Evolutionary conservation across 2,113 vertebrate genomes (phyloP).

Genomic region (Urocolius indicus): DNA sequence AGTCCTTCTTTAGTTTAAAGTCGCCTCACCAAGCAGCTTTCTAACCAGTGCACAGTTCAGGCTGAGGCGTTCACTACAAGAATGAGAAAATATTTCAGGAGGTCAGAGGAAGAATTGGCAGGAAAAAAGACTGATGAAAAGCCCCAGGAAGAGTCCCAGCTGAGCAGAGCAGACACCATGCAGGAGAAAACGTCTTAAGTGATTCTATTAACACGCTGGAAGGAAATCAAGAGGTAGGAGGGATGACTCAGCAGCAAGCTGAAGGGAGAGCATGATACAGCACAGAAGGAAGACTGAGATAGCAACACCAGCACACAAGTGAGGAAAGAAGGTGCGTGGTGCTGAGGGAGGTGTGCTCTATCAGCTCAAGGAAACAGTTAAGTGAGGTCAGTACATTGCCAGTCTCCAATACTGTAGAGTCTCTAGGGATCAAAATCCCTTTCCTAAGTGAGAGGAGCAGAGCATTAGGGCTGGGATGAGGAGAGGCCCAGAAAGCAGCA

Average conservation of each 20-base stretch:
- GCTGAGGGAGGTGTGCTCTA: background rate
- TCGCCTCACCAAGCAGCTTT: background rate
- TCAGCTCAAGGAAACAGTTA: background rate
- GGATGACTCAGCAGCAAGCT: slow-evolving; percentile 18
- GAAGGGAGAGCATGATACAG: background rate
- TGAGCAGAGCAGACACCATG: background rate
- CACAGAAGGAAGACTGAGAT: background rate
- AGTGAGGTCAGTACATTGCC: background rate
- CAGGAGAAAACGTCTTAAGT: background rate
- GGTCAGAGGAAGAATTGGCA: background rate
- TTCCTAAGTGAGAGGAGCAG: background rate
- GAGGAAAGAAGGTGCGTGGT: background rate
- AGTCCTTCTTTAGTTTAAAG: background rate
- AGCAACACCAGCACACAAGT: background rate
- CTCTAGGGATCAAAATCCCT: background rate
- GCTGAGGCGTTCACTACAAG: background rate
- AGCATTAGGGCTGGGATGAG: background rate
- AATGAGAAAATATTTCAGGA: background rate
- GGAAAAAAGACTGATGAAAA: background rate
- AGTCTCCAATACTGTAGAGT: background rate
- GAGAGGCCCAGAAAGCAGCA: background rate
- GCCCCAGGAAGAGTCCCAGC: background rate
- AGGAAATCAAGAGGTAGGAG: slow-evolving; percentile 42
- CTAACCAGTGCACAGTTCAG: background rate
- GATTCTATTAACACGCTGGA: background rate